phyloP scores from a whole-genome alignment of 1,140 invertebrate genomes.

The Lepidurus packardi region DNA sequence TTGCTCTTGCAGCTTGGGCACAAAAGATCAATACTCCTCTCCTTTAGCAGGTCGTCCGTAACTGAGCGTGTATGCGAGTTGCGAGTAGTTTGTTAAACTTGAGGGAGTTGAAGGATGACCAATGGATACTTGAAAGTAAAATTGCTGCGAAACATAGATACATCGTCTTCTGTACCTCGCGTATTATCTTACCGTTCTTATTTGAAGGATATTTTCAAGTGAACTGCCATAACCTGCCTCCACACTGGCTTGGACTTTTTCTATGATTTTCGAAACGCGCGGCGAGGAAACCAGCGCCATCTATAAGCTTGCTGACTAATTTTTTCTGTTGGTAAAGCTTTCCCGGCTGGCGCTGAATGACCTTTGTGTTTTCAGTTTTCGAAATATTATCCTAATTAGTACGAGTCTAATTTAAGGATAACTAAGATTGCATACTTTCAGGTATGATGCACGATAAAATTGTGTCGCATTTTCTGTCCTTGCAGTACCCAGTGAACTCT shows the following conservation, averaged over 20 bases:
- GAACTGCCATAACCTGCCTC: background rate
- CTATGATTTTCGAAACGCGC: background rate
- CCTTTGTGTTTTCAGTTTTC: conserved; percentile 8
- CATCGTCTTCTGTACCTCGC: no score
- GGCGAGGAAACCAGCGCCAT: background rate
- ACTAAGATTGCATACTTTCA: no score
- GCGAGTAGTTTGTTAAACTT: background rate
- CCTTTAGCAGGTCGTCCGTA: background rate
- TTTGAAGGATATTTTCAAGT: no score
- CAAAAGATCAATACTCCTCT: background rate
- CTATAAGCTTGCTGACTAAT: background rate
- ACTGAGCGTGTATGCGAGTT: background rate
- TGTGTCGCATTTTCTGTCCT: no score
- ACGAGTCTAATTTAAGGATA: no score
- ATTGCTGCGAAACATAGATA: no score
- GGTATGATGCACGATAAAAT: no score
- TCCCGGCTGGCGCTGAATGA: background rate
- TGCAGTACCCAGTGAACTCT: no score
- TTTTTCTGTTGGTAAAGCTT: background rate
- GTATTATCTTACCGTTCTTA: no score
- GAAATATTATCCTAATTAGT: background rate
- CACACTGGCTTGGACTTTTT: background rate
- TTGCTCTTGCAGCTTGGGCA: background rate
- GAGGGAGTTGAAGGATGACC: background rate
- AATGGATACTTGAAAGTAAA: no score